These are phyloP conservation scores for Phylloscopus collybita DNA, from an alignment of 2,797 vertebrate genomes.

Conservation along the genomic window DNA sequence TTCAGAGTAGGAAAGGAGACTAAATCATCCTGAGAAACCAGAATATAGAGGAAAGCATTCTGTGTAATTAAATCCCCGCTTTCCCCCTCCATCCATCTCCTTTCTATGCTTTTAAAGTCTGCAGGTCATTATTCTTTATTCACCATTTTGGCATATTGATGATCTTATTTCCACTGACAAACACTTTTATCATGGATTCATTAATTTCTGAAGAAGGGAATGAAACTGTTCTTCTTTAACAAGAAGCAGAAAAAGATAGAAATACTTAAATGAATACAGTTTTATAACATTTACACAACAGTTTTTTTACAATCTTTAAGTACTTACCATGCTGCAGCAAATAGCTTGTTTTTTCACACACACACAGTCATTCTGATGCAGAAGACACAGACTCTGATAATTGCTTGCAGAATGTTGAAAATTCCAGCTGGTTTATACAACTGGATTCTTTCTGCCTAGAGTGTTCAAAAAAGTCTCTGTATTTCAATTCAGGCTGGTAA, in stretches of 20 bases:
- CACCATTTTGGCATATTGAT: background rate
- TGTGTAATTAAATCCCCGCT: background rate
- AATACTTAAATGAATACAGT: background rate
- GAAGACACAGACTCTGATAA: background rate
- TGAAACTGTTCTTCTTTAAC: background rate
- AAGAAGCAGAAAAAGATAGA: background rate
- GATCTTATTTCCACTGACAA: background rate
- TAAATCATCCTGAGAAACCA: background rate
- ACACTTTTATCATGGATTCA: background rate
- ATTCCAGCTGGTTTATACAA: background rate
- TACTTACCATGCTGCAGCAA: background rate
- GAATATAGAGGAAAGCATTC: background rate
- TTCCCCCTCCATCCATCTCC: fast-evolving
- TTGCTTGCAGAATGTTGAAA: background rate
- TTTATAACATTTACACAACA: background rate
- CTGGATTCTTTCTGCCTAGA: background rate
- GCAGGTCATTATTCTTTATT: background rate
- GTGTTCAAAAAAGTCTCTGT: background rate
- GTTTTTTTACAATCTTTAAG: background rate
- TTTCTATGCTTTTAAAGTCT: background rate
- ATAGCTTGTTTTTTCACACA: background rate
- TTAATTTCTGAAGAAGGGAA: background rate
- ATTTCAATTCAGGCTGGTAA: background rate
- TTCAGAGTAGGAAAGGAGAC: background rate
- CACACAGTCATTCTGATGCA: background rate